Evolutionary conservation across 1,140 invertebrate species (phyloP).

Genomic region (Zophobas atratus): DNA sequence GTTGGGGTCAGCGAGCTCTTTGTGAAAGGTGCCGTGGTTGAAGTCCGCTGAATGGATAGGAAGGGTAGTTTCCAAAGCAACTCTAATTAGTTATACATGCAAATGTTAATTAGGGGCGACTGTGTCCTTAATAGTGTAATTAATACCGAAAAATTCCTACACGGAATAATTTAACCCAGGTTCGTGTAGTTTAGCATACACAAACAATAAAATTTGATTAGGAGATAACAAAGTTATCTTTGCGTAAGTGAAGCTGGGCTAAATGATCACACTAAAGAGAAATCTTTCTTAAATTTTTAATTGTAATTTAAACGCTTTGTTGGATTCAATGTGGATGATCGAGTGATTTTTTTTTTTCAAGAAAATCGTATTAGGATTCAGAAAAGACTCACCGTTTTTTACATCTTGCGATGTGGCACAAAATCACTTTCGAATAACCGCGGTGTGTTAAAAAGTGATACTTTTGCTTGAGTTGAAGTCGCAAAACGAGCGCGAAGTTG

Average conservation of each 20-base stretch:
- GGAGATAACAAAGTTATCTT: not conserved
- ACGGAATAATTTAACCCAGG: not conserved
- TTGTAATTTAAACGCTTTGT: no score
- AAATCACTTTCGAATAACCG: not conserved
- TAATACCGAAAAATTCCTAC: not conserved
- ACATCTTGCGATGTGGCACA: not conserved
- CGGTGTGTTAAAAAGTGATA: not conserved
- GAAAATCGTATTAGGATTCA: no score
- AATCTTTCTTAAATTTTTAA: no score
- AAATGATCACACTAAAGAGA: no score
- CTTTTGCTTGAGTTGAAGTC: conserved; percentile 6
- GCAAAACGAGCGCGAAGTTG: conserved; percentile 13
- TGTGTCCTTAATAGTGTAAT: not conserved
- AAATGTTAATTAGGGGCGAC: not conserved
- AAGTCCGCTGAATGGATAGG: no score
- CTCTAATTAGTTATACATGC: not conserved
- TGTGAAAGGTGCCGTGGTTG: no score
- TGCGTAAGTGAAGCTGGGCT: not conserved
- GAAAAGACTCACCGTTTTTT: conserved; percentile 2
- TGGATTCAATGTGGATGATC: no score
- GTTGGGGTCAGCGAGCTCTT: not conserved
- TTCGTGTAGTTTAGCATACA: not conserved
- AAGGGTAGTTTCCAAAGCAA: no score
- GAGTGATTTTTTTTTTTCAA: no score
- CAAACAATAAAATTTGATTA: conserved; percentile 12